Evolutionary conservation across 2,797 vertebrate genomes (phyloP).

Genomic region (Sebastes variabilis): DNA sequence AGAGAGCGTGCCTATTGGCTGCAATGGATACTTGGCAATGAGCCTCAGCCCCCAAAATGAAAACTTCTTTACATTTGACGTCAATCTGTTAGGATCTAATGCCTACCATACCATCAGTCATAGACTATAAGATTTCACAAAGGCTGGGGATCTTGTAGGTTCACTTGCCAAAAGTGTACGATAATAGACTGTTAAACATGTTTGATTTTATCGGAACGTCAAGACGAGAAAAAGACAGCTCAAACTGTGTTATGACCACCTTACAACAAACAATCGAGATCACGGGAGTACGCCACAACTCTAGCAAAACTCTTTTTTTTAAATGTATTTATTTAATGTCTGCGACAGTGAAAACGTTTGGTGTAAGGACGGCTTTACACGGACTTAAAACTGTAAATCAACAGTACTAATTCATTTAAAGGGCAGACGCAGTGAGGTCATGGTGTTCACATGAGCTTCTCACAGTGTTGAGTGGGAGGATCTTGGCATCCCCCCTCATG

Average conservation of each 20-base stretch:
- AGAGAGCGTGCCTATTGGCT: too few species aligned
- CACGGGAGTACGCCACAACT: not conserved
- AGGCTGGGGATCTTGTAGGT: too few species aligned
- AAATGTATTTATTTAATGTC: not conserved
- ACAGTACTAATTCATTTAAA: constrained; percentile 59
- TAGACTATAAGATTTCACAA: too few species aligned
- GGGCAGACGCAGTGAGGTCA: constrained; percentile 67
- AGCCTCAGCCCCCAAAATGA: not conserved
- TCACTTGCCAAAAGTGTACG: too few species aligned
- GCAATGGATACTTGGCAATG: not conserved
- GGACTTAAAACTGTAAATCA: constrained; percentile 54
- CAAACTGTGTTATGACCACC: not conserved
- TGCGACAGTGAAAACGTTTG: not conserved
- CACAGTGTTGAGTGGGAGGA: constrained; percentile 61
- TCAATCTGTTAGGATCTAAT: constrained; percentile 17
- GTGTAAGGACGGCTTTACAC: not conserved
- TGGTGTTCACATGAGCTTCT: constrained; percentile 69
- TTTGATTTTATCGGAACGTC: too few species aligned
- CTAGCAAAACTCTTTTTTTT: not conserved
- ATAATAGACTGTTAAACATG: too few species aligned
- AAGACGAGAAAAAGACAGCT: too few species aligned
- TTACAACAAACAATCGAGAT: not conserved
- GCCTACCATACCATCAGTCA: too few species aligned
- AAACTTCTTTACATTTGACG: constrained; percentile 16
- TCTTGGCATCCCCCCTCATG: constrained; percentile 61